Evolutionary conservation across 1,140 invertebrate species (phyloP).

Genomic region (Lepidurus couesii): DNA sequence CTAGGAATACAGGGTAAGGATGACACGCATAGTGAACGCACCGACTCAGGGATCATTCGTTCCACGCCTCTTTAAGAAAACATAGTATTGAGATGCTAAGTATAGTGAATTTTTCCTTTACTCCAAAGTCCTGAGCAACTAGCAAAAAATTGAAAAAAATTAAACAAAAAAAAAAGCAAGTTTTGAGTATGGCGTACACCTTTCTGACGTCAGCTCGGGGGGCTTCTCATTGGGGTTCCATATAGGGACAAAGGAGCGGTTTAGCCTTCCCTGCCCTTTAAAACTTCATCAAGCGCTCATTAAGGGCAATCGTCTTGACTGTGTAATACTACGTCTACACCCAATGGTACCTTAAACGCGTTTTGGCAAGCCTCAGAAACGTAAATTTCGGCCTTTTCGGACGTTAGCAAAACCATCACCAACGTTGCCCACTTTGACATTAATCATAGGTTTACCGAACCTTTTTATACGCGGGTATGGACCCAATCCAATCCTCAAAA

Average conservation of each 20-base stretch:
- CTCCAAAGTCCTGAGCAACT: neutral
- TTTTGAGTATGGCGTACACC: neutral
- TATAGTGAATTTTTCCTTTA: too few relatives aligned
- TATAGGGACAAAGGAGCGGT: constrained; percentile 17
- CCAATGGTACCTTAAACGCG: neutral
- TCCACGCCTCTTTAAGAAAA: too few relatives aligned
- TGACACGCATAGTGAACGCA: too few relatives aligned
- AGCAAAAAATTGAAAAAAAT: too few relatives aligned
- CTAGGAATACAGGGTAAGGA: too few relatives aligned
- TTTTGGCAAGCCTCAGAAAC: neutral
- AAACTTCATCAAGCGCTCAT: constrained; percentile 15
- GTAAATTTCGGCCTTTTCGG: neutral
- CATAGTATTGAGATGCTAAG: too few relatives aligned
- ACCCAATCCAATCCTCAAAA: too few relatives aligned
- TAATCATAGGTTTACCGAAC: neutral
- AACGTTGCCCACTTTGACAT: neutral
- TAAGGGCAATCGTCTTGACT: constrained; percentile 18
- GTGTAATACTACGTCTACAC: constrained; percentile 5
- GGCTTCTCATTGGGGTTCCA: constrained; percentile 17
- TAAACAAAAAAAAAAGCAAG: neutral
- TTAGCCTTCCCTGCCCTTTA: constrained; percentile 9
- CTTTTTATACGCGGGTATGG: too few relatives aligned
- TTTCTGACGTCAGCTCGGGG: constrained; percentile 18
- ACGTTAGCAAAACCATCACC: neutral
- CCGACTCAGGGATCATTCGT: too few relatives aligned